phyloP scores from a whole-genome alignment of 2,113 vertebrate genomes.

The Labeo rohita region DNA sequence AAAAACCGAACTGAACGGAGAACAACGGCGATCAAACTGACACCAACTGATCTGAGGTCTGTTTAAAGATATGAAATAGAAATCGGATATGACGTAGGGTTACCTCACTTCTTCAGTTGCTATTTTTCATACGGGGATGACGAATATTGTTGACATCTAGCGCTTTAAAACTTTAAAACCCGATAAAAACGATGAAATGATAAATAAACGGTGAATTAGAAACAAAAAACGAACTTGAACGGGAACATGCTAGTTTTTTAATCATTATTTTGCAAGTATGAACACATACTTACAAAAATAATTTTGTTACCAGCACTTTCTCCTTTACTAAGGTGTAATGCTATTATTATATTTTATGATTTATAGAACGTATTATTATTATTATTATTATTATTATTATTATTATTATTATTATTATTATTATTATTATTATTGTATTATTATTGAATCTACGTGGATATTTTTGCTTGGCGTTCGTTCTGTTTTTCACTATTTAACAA shows the following conservation, averaged over 20 bases:
- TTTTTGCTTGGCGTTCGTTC: background rate
- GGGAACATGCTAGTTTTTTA: background rate
- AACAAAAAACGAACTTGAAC: background rate
- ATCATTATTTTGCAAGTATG: background rate
- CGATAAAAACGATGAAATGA: background rate
- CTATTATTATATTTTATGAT: too few relatives aligned
- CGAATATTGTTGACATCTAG: background rate
- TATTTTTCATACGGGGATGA: too few relatives aligned
- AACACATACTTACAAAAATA: background rate
- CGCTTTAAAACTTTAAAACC: background rate
- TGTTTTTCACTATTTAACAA: too few relatives aligned
- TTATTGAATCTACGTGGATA: background rate
- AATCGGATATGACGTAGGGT: conserved; percentile 50
- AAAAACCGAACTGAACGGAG: background rate
- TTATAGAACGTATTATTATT: too few relatives aligned
- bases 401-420: background rate
- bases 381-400: too few relatives aligned
- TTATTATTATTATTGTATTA: too few relatives aligned
- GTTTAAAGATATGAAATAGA: rapidly evolving
- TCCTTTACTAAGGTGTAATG: background rate
- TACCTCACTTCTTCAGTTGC: background rate
- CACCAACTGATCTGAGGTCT: conserved; percentile 55
- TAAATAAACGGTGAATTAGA: too few relatives aligned
- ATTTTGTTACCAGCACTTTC: background rate
- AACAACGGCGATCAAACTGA: rapidly evolving